Evolutionary conservation across 1,140 invertebrate species (phyloP).

Genomic region (Vollenhovia emeryi): DNA sequence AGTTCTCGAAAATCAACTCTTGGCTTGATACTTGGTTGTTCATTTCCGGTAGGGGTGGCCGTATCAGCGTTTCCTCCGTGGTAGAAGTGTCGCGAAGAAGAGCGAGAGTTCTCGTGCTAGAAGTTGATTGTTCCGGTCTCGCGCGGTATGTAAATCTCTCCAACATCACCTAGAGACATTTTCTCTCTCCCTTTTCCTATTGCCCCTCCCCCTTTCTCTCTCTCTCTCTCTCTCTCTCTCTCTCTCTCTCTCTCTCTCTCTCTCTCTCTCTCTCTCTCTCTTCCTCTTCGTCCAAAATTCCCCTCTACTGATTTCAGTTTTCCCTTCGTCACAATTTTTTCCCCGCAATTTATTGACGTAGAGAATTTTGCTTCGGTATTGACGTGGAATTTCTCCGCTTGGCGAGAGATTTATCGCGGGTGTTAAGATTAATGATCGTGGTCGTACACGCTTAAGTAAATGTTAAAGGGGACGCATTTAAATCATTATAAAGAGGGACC

Average conservation of each 20-base stretch:
- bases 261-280: not conserved
- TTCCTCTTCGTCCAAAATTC: conserved; percentile 2
- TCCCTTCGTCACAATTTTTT: conserved; percentile 42
- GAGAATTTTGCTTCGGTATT: conserved; percentile 36
- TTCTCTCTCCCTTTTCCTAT: not conserved
- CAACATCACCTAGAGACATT: conserved; percentile 10
- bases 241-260: not conserved
- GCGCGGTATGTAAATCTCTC: conserved; percentile 57
- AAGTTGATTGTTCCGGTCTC: conserved; percentile 58
- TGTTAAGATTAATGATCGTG: conserved; percentile 54
- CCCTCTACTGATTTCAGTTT: not conserved
- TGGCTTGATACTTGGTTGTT: not conserved
- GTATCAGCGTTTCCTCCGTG: conserved; percentile 32
- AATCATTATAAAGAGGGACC: not conserved
- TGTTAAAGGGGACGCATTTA: conserved; percentile 21
- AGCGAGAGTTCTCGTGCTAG: conserved; percentile 43
- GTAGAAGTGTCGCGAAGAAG: conserved; percentile 38
- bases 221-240: not conserved
- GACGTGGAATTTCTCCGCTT: conserved; percentile 32
- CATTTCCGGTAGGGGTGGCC: conserved; percentile 33
- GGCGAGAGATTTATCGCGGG: conserved; percentile 36
- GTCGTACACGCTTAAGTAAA: conserved; percentile 15
- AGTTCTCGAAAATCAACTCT: conserved; percentile 13
- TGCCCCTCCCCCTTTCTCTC: no score
- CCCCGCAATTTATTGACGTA: conserved; percentile 27